Conservation (phyloP, 1,140 invertebrate species). For the Andrena cerasifolii region DNA sequence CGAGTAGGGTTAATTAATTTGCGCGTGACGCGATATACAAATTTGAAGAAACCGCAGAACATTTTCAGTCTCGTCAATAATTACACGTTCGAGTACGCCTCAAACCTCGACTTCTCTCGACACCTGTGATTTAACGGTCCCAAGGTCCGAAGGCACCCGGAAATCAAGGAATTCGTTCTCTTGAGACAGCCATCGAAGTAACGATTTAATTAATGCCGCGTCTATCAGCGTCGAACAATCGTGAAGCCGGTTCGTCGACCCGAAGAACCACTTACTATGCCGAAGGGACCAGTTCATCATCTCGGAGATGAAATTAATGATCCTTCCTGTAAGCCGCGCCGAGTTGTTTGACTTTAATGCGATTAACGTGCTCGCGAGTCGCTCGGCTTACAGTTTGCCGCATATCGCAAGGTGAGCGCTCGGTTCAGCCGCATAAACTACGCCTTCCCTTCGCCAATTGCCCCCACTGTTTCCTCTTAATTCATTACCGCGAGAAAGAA, state of each 20-base stretch:
- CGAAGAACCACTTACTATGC: background rate
- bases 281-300: background rate
- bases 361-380: background rate
- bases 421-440: too few relatives aligned
- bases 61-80: slow-evolving; percentile 40
- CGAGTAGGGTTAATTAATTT: too few relatives aligned
- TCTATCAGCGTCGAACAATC: background rate
- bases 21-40: too few relatives aligned
- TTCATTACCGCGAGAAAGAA: background rate
- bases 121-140: slow-evolving; percentile 31
- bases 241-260: slow-evolving; percentile 17
- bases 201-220: slow-evolving; percentile 24
- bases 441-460: too few relatives aligned
- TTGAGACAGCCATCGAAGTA: background rate
- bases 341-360: background rate
- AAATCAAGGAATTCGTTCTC: slow-evolving; percentile 3
- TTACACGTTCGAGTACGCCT: too few relatives aligned
- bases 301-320: background rate
- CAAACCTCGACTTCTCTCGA: background rate
- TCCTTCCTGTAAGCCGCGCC: background rate
- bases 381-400: background rate
- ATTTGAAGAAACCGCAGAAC: background rate
- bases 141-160: background rate
- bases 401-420: too few relatives aligned
- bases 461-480: background rate